A percentile compares a stretch with the other conserved stretches of the same genome.
These are phyloP conservation scores for Macrobrachium rosenbergii DNA, from an alignment of 1,140 invertebrate species.

Conservation along the genomic window DNA sequence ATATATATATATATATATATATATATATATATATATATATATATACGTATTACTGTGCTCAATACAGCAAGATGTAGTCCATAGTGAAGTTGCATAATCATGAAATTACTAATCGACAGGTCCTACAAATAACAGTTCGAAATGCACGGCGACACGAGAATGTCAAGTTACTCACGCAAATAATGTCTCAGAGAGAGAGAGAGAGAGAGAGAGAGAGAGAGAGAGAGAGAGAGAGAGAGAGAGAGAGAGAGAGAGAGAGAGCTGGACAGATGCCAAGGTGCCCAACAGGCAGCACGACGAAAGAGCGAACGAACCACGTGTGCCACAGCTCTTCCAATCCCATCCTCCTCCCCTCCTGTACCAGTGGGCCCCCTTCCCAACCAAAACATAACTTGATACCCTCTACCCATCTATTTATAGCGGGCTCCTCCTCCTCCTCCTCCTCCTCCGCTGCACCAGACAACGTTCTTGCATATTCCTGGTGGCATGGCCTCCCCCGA, in stretches of 20 bases:
- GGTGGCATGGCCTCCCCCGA: no score
- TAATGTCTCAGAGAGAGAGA: background rate
- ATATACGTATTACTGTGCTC: background rate
- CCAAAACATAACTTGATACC: no score
- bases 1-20: slow-evolving; percentile 11
- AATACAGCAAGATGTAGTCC: background rate
- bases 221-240: background rate
- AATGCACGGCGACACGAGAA: background rate
- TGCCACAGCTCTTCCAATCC: no score
- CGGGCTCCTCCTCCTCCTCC: no score
- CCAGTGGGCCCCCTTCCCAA: no score
- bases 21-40: background rate
- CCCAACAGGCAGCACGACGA: background rate
- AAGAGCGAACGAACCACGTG: no score
- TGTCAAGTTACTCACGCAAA: background rate
- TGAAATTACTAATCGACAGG: no score
- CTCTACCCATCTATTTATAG: no score
- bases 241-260: background rate
- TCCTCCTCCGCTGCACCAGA: no score
- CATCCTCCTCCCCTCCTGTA: no score
- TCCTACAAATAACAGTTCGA: background rate
- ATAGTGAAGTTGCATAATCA: no score
- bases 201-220: background rate
- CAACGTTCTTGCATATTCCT: no score
- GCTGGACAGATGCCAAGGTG: background rate